A percentile compares a stretch with the other conserved stretches of the same genome.
phyloP scores from a whole-genome alignment of 2,113 vertebrate species.

The Entelurus aequoreus region DNA sequence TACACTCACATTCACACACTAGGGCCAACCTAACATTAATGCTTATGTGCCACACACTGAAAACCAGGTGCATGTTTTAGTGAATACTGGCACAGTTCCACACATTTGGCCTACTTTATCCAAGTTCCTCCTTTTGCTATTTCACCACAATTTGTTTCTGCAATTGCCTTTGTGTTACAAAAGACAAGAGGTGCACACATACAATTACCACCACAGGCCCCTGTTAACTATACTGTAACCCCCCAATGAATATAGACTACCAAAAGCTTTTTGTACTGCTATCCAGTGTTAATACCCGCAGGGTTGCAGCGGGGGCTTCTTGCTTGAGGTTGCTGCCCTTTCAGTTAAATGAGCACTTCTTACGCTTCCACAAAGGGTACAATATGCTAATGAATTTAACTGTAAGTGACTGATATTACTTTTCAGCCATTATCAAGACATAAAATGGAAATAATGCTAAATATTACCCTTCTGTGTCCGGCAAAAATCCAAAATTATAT shows the following conservation, averaged over 20 bases:
- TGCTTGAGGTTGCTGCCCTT: not conserved
- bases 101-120: not conserved
- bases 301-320: not conserved
- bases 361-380: not conserved
- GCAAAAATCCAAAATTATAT: not conserved
- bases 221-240: not conserved
- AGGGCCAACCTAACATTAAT: conserved; percentile 9
- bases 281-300: not conserved
- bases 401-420: conserved; percentile 10
- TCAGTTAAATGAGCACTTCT: conserved; percentile 4
- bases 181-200: not conserved
- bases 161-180: not conserved
- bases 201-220: not conserved
- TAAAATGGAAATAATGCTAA: not conserved
- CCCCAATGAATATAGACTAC: not conserved
- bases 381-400: conserved; percentile 9
- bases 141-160: not conserved
- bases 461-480: not conserved
- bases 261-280: conserved; percentile 1
- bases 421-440: conserved; percentile 1
- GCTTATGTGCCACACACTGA: not conserved
- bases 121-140: conserved; percentile 9
- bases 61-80: not conserved
- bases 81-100: conserved; percentile 6
- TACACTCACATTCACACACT: no score